A percentile compares a stretch with the other conserved stretches of the same genome.
Evolutionary conservation across 2,888 invertebrate species (phyloP).

Genomic region (Esperia sulphurella): DNA sequence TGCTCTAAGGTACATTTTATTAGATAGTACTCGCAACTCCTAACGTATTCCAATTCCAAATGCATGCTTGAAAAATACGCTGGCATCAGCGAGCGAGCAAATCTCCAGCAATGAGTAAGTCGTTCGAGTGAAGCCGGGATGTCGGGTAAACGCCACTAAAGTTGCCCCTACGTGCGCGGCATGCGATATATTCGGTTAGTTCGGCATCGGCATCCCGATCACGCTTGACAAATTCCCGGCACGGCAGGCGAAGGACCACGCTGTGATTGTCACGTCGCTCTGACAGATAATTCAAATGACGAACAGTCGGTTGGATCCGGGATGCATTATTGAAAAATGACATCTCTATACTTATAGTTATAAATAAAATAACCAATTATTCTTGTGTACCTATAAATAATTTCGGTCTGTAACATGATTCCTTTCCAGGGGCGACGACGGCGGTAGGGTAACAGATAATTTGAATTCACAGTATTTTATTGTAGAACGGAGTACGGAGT

Average conservation of each 20-base stretch:
- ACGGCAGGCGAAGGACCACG: slow-evolving; percentile 21
- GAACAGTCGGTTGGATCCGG: not conserved
- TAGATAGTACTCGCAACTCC: not conserved
- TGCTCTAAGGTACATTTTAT: no score
- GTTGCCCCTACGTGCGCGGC: slow-evolving; percentile 13
- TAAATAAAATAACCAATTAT: no score
- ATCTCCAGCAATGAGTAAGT: slow-evolving; percentile 2
- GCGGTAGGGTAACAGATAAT: no score
- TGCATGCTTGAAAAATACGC: slow-evolving; percentile 6
- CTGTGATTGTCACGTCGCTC: slow-evolving; percentile 30
- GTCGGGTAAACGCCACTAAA: slow-evolving; percentile 34
- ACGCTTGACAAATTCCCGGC: slow-evolving; percentile 49
- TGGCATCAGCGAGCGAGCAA: slow-evolving; percentile 14
- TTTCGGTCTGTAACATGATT: no score
- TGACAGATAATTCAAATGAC: not conserved
- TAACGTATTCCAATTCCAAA: slow-evolving; percentile 4
- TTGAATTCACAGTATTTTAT: no score
- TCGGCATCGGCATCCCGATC: slow-evolving; percentile 38
- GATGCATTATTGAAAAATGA: no score
- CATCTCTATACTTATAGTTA: no score
- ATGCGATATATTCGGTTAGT: slow-evolving; percentile 2
- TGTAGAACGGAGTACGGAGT: no score
- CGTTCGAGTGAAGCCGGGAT: slow-evolving; percentile 7
- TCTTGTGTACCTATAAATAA: no score
- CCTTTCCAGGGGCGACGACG: no score